phyloP scores from a whole-genome alignment of 23 tunicate genomes.

The Phallusia fumigata region DNA sequence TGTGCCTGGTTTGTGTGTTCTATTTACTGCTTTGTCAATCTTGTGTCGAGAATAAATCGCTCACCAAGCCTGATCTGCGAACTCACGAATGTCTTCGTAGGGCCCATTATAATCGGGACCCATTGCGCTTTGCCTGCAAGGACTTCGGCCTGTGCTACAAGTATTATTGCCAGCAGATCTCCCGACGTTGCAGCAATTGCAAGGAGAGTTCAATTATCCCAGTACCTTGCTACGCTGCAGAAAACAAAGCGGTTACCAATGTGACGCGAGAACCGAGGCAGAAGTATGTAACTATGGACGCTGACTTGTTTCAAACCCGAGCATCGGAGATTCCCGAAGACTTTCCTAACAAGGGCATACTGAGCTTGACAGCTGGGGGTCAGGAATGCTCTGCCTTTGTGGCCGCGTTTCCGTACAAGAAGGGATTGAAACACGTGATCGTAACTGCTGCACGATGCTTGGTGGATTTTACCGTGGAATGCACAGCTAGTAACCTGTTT shows the following conservation, averaged over 20 bases:
- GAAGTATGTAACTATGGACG: not conserved
- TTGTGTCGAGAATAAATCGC: not conserved
- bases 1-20: too few species aligned
- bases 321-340: not conserved
- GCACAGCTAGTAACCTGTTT: slow-evolving; percentile 14
- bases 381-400: slow-evolving; percentile 50
- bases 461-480: slow-evolving; percentile 34
- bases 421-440: not conserved
- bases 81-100: slow-evolving; percentile 53
- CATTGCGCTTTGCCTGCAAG: slow-evolving; percentile 30
- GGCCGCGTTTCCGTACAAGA: slow-evolving; percentile 5
- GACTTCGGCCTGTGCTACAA: slow-evolving; percentile 61
- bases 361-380: slow-evolving; percentile 20
- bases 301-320: not conserved
- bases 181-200: slow-evolving; percentile 43
- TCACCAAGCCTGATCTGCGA: slow-evolving; percentile 13
- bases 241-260: not conserved
- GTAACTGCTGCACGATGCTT: slow-evolving; percentile 57
- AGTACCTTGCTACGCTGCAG: slow-evolving; percentile 3
- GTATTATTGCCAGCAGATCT: slow-evolving; percentile 35
- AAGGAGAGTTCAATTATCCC: not conserved
- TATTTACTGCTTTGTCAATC: too few species aligned
- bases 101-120: slow-evolving; percentile 42
- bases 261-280: not conserved
- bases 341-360: not conserved